A percentile compares a stretch with the other conserved stretches of the same genome.
Conservation (phyloP, 2,888 invertebrate genomes). For the Drosophila paramelanica region DNA sequence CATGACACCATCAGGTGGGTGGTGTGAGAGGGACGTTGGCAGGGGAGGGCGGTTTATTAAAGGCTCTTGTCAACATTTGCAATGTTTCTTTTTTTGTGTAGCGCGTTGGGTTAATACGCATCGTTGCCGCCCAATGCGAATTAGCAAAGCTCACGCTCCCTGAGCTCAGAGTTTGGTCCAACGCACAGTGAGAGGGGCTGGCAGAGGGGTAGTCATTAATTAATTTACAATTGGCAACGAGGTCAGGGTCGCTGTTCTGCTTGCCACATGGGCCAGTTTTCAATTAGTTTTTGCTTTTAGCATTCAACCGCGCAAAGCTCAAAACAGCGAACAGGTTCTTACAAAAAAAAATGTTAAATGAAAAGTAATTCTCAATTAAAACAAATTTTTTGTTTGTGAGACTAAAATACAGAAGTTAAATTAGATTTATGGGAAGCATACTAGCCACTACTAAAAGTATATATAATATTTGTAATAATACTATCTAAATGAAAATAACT, state of each 20-base stretch:
- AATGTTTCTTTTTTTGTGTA: conserved; percentile 33
- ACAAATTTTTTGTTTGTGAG: no score
- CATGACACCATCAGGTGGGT: conserved; percentile 84
- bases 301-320: conserved; percentile 2
- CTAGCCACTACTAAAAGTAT: no score
- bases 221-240: conserved; percentile 63
- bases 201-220: conserved; percentile 44
- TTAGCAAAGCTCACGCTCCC: conserved; percentile 51
- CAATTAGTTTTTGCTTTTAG: conserved; percentile 47
- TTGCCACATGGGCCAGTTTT: conserved; percentile 45
- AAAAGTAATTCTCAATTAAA: no score
- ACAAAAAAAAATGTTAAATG: background rate
- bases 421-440: no score
- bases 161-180: conserved; percentile 16
- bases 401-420: conserved; percentile 1
- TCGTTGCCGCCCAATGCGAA: conserved; percentile 68
- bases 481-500: no score
- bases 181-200: background rate
- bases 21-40: conserved; percentile 5
- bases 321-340: conserved; percentile 21
- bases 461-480: no score
- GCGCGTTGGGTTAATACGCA: conserved; percentile 54
- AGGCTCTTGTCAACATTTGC: conserved; percentile 42
- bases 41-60: background rate
- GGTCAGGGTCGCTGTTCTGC: conserved; percentile 60